A percentile compares a stretch with the other conserved stretches of the same genome.
These are phyloP conservation scores for Elephantulus edwardii DNA, from an alignment of 2,113 vertebrate genomes.

Conservation along the genomic window DNA sequence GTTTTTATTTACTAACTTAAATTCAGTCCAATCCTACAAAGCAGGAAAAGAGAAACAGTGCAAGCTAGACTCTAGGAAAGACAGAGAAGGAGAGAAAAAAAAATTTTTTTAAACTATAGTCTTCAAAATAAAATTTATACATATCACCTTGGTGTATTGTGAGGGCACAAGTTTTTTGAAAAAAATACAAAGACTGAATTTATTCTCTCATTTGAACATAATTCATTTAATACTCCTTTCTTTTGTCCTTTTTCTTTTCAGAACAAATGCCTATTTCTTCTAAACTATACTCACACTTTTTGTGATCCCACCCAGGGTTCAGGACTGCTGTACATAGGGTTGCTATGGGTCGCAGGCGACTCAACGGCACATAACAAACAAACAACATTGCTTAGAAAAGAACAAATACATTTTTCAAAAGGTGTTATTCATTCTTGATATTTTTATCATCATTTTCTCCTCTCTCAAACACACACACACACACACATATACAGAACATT, in stretches of 20 bases:
- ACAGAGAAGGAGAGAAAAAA: background rate
- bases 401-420: background rate
- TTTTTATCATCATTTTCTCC: background rate
- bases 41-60: background rate
- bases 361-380: no score
- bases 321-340: no score
- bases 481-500: background rate
- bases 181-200: background rate
- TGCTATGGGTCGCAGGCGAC: no score
- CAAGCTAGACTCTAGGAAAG: background rate
- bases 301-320: background rate
- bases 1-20: conserved; percentile 58
- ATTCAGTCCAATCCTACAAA: conserved; percentile 29
- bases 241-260: background rate
- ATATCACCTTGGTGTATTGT: background rate
- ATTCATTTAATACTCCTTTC: background rate
- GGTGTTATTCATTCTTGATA: background rate
- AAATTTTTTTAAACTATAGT: background rate
- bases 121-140: background rate
- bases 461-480: no score
- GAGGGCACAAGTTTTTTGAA: background rate
- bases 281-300: background rate
- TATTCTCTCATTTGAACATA: background rate
- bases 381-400: conserved; percentile 29
- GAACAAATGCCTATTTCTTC: background rate